These are phyloP conservation scores for Aythya baeri DNA, from an alignment of 2,113 vertebrate species.

Conservation along the genomic window DNA sequence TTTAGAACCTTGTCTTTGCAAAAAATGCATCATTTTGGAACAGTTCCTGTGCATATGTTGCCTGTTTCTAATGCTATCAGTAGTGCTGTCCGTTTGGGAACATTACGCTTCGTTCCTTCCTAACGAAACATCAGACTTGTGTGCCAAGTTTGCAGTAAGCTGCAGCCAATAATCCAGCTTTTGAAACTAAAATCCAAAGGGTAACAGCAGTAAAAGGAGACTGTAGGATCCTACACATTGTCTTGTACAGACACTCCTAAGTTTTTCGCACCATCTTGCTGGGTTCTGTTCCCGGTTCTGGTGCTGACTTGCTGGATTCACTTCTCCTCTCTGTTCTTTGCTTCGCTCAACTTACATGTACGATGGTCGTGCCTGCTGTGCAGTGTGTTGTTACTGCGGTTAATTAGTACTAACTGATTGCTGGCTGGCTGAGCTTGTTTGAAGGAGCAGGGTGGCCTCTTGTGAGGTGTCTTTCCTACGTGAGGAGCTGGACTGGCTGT, in stretches of 20 bases:
- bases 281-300: not conserved
- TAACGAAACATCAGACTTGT: not conserved
- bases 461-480: not conserved
- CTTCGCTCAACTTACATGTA: not conserved
- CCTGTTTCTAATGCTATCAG: conserved; percentile 36
- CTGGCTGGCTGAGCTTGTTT: not conserved
- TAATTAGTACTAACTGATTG: not conserved
- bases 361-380: not conserved
- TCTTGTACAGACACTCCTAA: not conserved
- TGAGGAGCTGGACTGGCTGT: not conserved
- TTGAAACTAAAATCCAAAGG: conserved; percentile 1
- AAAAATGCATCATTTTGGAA: conserved; percentile 3
- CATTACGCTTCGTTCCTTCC: conserved; percentile 37
- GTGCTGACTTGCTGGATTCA: not conserved
- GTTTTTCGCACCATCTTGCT: not conserved
- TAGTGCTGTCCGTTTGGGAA: conserved; percentile 46
- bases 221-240: rapidly evolving
- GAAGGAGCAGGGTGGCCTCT: not conserved
- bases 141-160: conserved; percentile 48
- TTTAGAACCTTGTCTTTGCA: not conserved
- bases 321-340: not conserved
- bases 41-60: conserved; percentile 16
- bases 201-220: not conserved
- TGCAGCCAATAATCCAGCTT: conserved; percentile 14
- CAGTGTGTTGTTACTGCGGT: not conserved